Evolutionary conservation across 2,797 vertebrate genomes (phyloP).

Genomic region (Numenius phaeopus): DNA sequence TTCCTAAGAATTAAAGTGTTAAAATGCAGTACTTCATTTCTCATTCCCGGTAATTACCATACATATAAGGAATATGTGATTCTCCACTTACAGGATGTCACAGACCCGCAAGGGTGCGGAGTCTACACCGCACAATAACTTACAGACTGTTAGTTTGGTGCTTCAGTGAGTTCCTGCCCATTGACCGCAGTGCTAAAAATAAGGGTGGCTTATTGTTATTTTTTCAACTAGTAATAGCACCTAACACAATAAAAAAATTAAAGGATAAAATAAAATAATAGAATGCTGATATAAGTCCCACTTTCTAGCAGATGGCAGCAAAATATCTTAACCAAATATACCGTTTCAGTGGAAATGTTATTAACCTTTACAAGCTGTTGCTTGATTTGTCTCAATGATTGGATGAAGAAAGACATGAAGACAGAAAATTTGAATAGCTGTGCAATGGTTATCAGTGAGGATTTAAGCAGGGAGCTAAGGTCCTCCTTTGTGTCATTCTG

Average conservation of each 20-base stretch:
- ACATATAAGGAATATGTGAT: background rate
- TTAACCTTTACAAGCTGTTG: background rate
- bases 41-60: background rate
- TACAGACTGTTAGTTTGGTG: background rate
- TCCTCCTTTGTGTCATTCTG: background rate
- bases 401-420: background rate
- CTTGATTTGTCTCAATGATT: background rate
- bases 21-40: background rate
- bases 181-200: background rate
- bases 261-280: background rate
- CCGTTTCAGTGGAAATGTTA: background rate
- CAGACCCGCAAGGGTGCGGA: accelerated
- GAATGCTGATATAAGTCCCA: background rate
- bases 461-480: background rate
- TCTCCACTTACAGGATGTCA: background rate
- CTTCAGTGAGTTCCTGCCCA: background rate
- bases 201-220: background rate
- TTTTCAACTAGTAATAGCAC: background rate
- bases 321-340: background rate
- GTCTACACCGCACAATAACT: background rate
- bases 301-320: background rate
- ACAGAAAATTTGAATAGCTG: background rate
- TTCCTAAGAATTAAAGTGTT: background rate
- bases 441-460: background rate
- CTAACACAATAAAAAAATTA: background rate